phyloP scores from a whole-genome alignment of 2,113 vertebrate genomes.

The Scomber scombrus region DNA sequence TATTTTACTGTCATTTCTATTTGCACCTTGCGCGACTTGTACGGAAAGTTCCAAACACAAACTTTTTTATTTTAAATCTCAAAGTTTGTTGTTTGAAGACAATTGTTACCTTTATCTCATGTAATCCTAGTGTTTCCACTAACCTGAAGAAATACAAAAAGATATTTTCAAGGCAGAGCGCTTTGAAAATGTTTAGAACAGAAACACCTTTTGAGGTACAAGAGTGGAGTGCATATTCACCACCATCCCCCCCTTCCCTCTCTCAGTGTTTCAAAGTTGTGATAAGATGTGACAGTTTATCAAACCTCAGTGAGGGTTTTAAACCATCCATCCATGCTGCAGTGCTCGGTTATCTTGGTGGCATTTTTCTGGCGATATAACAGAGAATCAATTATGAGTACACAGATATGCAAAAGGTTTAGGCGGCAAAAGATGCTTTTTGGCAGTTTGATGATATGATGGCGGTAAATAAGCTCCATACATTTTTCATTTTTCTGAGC shows the following conservation, averaged over 20 bases:
- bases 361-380: slow-evolving; percentile 83
- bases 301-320: slow-evolving; percentile 78
- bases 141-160: slow-evolving; percentile 70
- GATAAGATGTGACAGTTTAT: slow-evolving; percentile 86
- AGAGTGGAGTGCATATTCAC: slow-evolving; percentile 71
- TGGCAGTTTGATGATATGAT: slow-evolving; percentile 84
- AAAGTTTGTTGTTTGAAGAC: slow-evolving; percentile 75
- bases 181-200: slow-evolving; percentile 81
- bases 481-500: slow-evolving; percentile 56
- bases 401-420: slow-evolving; percentile 83
- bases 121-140: slow-evolving; percentile 65
- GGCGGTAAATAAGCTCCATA: slow-evolving; percentile 78
- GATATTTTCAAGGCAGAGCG: slow-evolving; percentile 69
- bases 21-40: slow-evolving; percentile 31
- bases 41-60: slow-evolving; percentile 66
- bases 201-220: slow-evolving; percentile 75
- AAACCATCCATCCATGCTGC: slow-evolving; percentile 70
- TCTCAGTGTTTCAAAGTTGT: slow-evolving; percentile 79
- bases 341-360: slow-evolving; percentile 76
- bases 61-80: slow-evolving; percentile 58
- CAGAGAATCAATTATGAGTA: slow-evolving; percentile 87
- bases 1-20: slow-evolving; percentile 20
- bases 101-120: slow-evolving; percentile 67
- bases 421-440: slow-evolving; percentile 79
- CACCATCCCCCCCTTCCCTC: slow-evolving; percentile 48